Conservation (phyloP, 2,797 vertebrate species). For the Cirrhinus mrigala region DNA sequence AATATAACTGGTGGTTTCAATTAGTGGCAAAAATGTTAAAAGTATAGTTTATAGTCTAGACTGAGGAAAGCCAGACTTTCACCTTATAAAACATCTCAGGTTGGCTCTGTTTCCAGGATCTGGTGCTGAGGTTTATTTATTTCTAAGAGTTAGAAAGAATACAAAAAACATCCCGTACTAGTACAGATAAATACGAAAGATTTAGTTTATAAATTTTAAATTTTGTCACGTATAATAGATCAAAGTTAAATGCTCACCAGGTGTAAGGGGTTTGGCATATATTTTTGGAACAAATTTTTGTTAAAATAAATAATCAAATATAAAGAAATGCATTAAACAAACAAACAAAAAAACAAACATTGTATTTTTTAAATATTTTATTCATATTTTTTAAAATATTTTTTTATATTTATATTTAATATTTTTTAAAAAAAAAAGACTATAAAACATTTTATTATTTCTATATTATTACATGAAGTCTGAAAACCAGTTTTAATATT, state of each 20-base stretch:
- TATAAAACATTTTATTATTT: not conserved
- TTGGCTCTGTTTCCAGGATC: not conserved
- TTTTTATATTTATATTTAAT: no score
- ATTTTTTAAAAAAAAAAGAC: no score
- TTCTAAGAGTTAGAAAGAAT: not conserved
- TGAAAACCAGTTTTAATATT: not conserved
- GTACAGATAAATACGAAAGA: not conserved
- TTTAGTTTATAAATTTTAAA: not conserved
- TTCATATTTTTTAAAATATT: no score
- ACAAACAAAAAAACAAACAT: no score
- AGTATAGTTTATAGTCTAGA: slow-evolving; percentile 20
- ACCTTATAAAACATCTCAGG: slow-evolving; percentile 26
- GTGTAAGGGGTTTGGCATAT: not conserved
- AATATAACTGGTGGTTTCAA: slow-evolving; percentile 20
- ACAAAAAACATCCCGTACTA: not conserved
- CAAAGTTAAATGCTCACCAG: not conserved
- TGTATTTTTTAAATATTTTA: no score
- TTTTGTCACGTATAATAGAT: not conserved
- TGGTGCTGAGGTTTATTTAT: not conserved
- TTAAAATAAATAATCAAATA: no score
- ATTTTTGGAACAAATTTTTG: not conserved
- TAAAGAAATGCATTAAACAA: no score
- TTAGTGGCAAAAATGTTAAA: slow-evolving; percentile 1
- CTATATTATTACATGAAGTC: not conserved
- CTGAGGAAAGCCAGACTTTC: slow-evolving; percentile 25